Base-by-base conservation (phyloP, 2,888 invertebrate species). In the Apodemia mormo region DNA sequence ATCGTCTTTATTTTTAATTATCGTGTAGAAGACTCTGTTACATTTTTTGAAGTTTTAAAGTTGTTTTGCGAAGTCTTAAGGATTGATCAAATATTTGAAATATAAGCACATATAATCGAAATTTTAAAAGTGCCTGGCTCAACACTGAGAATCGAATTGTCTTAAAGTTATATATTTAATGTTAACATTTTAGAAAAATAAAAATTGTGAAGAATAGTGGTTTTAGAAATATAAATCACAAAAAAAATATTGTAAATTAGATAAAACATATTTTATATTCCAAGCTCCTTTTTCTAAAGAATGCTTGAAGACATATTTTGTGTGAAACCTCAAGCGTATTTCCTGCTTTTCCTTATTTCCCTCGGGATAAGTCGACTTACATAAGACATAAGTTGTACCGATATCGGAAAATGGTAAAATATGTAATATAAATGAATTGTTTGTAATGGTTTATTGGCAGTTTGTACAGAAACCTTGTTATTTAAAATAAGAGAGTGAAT, bases 301-400 rank as follows among this genome's bases (percentile, higher is more conserved):
- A 45, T 45, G 70, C 79, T 85, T 80, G 81, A 80, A 81, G 82
- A 87, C 83, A 87, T 90, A 89, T 89, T 90, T 90, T 88, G 85
- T 82, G 78, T 81, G 82, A 84, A 85, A 83, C 86, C 86, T 86
- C 86, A 81, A 81, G 85, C 85, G 86, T 85, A 86, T 88, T 88
- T 86, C 85, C 84, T 84, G 86, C 87, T 87, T 88, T 86, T 80
- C 84, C 88, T 90, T 92, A 92, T 92, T 92, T 92, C 92, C 92
- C 92, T 75, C 12, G 92, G 87, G 92, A 87, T 87, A 83, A 86
- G 83, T 88, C 88, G 88, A 90, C 85, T 89, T 89, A 88, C 85
- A 86, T 85, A 82, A 85, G 85, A 87, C 88, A 89, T 89, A 89
- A 89, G 89, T 90, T 87, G 82, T 83, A 80, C 84, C 33, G 49